These are phyloP conservation scores for Cyclura pinguis DNA, from an alignment of 2,797 vertebrate species.

Conservation along the genomic window DNA sequence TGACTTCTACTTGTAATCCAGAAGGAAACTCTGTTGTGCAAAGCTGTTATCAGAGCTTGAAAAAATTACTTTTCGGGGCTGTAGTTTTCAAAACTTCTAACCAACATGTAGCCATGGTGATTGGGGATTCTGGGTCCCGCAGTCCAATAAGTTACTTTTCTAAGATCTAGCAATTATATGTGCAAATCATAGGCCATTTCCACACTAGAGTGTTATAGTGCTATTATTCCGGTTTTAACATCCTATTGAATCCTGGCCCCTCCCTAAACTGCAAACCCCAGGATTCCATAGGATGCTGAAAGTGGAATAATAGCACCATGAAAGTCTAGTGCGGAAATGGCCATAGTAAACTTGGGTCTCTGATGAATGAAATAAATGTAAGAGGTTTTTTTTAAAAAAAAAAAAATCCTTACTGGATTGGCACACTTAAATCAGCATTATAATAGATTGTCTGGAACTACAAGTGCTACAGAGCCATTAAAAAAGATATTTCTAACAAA, in stretches of 20 bases:
- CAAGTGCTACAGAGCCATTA: accelerated
- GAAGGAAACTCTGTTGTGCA: background rate
- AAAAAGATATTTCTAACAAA: background rate
- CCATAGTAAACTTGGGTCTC: background rate
- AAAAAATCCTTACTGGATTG: too few relatives aligned
- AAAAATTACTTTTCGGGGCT: too few relatives aligned
- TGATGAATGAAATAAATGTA: background rate
- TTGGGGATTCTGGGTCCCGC: too few relatives aligned
- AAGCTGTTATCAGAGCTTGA: background rate
- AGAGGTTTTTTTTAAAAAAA: background rate
- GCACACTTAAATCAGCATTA: background rate
- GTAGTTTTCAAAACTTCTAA: too few relatives aligned
- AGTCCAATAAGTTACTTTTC: too few relatives aligned
- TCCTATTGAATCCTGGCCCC: too few relatives aligned
- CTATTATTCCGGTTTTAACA: too few relatives aligned
- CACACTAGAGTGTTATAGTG: background rate
- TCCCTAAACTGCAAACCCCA: too few relatives aligned
- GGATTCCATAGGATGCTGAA: too few relatives aligned
- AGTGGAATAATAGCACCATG: too few relatives aligned
- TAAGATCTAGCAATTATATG: background rate
- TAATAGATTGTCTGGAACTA: background rate
- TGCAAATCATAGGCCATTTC: background rate
- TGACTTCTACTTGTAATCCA: background rate
- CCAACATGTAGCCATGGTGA: too few relatives aligned
- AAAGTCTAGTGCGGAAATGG: too few relatives aligned